These are phyloP conservation scores for Cremastinae sp. DNA, from an alignment of 2,888 invertebrate species.

Conservation along the genomic window DNA sequence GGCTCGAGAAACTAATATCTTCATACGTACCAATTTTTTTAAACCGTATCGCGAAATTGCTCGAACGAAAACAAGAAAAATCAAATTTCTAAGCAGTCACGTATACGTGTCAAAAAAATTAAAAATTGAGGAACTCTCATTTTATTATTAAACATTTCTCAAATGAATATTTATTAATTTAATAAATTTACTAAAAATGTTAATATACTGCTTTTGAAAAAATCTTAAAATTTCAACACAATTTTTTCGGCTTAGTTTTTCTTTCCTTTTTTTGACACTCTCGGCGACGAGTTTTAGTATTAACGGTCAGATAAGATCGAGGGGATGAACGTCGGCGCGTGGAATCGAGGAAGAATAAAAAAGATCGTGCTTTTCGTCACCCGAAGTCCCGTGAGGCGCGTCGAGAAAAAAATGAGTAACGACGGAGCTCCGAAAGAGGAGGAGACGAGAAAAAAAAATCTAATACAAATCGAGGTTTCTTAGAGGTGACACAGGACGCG, in stretches of 20 bases:
- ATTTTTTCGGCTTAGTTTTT: constrained; percentile 7
- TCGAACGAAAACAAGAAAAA: constrained; percentile 17
- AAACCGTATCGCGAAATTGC: constrained; percentile 40
- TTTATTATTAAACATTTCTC: too few species aligned
- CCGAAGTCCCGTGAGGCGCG: constrained; percentile 32
- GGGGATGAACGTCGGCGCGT: constrained; percentile 37
- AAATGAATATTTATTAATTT: too few species aligned
- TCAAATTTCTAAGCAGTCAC: constrained; percentile 13
- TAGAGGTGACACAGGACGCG: constrained; percentile 16
- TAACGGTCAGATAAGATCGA: constrained; percentile 42
- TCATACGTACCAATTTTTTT: constrained; percentile 27
- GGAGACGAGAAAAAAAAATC: constrained; percentile 11
- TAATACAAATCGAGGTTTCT: constrained; percentile 30
- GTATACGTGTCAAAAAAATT: constrained; percentile 10
- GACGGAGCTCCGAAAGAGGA: constrained; percentile 22
- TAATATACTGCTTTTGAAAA: too few species aligned
- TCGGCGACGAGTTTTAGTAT: constrained; percentile 10
- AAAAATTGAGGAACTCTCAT: constrained; percentile 13
- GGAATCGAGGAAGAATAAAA: constrained; percentile 17
- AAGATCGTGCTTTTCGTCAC: not conserved
- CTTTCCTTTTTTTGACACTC: not conserved
- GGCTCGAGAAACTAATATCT: constrained; percentile 39
- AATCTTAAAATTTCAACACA: not conserved
- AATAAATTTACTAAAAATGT: too few species aligned
- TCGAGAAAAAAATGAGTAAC: constrained; percentile 46